Base-by-base conservation (phyloP, 2,797 vertebrate species). In the Morus bassanus region DNA sequence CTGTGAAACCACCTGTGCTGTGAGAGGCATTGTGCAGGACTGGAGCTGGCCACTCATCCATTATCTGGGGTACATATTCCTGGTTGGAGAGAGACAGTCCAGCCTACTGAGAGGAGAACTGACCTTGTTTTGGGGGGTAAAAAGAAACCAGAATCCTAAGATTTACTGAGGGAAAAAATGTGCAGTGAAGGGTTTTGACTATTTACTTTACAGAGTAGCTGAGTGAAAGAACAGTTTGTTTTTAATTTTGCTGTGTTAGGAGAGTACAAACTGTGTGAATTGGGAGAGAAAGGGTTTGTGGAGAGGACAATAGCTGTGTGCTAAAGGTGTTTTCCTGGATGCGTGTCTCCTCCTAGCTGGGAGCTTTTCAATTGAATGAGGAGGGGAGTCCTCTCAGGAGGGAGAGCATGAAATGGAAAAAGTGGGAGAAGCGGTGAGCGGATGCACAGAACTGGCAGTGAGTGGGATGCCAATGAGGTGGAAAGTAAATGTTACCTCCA, bases 401-500 rank as follows among this genome's bases (percentile, higher is more conserved):
- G 22, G 48, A 41, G 12, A 81, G 33, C 39, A 35, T 51, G 85
- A 80, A 91, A 76, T 60, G 18, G 67, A 79, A 76, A 85, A 86
- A 25, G 64, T 77, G 45, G 70, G 75, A 91, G 46, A 72, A 78
- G 51, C 28, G 7, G 54, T 0, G 4, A 93, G 35, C 46, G 70
- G n/a, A 85, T 91, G 54, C 65, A 30, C 74, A 89, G 72, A 92
- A 65, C 39, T 8, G 14, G 60, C 61, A 69, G 69, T 3, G 54
- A 94, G 84, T 59, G 31, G 70, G 89, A 87, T 87, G 89, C 86
- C 88, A 89, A 31, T 45, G 84, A 94, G 91, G 56, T 0, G 0
- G 77, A 95, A 88, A 92, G 91, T 95, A 94, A 95, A 96, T 94
- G 77, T 93, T 95, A 95, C 83, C 56, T 87, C 57, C 67, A 96